A percentile compares a stretch with the other conserved stretches of the same genome.
These are phyloP conservation scores for Drosophila ambigua DNA, from an alignment of 1,140 invertebrate genomes.

Conservation along the genomic window DNA sequence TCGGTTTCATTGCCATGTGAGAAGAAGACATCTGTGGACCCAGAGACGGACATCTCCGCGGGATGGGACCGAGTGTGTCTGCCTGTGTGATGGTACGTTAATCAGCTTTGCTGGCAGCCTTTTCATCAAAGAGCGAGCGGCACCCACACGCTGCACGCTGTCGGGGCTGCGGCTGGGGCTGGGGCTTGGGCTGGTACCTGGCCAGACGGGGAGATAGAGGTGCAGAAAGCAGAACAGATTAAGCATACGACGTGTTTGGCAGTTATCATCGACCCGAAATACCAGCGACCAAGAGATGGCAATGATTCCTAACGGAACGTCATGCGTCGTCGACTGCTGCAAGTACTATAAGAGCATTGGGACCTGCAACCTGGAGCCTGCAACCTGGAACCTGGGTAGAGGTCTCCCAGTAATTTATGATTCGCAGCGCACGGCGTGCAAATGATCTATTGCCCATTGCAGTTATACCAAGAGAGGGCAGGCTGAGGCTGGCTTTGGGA, in stretches of 20 bases:
- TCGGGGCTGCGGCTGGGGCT: too few species aligned
- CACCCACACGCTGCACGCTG: conserved; percentile 38
- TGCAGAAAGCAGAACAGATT: conserved; percentile 52
- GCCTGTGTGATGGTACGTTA: conserved; percentile 57
- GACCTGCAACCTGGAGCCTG: conserved; percentile 9
- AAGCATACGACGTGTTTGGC: conserved; percentile 78
- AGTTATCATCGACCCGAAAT: conserved; percentile 52
- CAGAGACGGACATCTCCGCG: conserved; percentile 32
- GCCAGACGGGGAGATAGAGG: conserved; percentile 6
- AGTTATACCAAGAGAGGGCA: conserved; percentile 33
- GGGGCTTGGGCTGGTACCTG: background rate
- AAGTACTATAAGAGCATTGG: background rate
- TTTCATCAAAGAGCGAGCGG: conserved; percentile 74
- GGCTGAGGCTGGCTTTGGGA: background rate
- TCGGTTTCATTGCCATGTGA: conserved; percentile 56
- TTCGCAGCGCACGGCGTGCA: conserved; percentile 72
- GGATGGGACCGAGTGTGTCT: conserved; percentile 19
- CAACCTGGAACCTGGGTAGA: background rate
- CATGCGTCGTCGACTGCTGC: conserved; percentile 50
- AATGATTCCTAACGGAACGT: conserved; percentile 65
- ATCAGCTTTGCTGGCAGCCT: conserved; percentile 74
- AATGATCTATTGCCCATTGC: conserved; percentile 77
- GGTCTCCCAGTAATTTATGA: conserved; percentile 66
- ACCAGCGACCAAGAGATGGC: conserved; percentile 47
- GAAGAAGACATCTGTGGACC: conserved; percentile 72